Base-by-base conservation (phyloP, 64 coral and sea anemone genomes). In the Catalaphyllia jardinei region DNA sequence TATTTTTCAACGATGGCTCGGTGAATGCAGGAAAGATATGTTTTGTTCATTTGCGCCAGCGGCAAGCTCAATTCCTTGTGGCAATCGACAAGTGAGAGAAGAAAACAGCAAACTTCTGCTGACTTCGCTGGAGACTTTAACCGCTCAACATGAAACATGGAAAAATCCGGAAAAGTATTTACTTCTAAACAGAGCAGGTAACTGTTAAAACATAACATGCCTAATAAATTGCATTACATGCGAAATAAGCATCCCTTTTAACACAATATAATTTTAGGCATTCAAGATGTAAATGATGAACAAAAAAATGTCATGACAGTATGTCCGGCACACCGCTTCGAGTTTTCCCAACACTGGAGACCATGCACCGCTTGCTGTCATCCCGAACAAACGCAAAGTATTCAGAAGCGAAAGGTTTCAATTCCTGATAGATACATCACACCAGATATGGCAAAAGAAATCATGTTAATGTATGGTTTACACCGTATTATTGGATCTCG, bases 201-300 rank as follows among this genome's bases (percentile, higher is more conserved):
- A 78, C 75, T 52, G 75, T 78, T 78, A 52, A 78, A 78, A 78
- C 46, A 52, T 75, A 75, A 75, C 73, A 75, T 35, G 73, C 30
- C 73, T 33, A 75, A 9, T 75, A 31, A 75, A 75, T 38, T 52
- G 75, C 75, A 51, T 78, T 78, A 78, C 25, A 52, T 78, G 38
- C 39, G 75, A 78, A 78, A 52, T 78, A 78, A 78, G 39, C 46
- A 78, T 78, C 39, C 54, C 42, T 78, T 54, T 78, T 52, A 22
- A 78, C 75, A 78, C 38, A 52, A 54, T 77, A 77, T 77, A 24
- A 77, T 77, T 77, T 78, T 78, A 78, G 75, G 75, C 39, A 78
- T 78, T 77, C 75, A 78, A 78, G 75, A 78, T 78, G 75, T 78
- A 78, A 78, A 78, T 52, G 75, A 78, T 52, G 75, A 78, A 78